Base-by-base conservation (phyloP, 2,113 vertebrate genomes). In the Saguinus midas region DNA sequence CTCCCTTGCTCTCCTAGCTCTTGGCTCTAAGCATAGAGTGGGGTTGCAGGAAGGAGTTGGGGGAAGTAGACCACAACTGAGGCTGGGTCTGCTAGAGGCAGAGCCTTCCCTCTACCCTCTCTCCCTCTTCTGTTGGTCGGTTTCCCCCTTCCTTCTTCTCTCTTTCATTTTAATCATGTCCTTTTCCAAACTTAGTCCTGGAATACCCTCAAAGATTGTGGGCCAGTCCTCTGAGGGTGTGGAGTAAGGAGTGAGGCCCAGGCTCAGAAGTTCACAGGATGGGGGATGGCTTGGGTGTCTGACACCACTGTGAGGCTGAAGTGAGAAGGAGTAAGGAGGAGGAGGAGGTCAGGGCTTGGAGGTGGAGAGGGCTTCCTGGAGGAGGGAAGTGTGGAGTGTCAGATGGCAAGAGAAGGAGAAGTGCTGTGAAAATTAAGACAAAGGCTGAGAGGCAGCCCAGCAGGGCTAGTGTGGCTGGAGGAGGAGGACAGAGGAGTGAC, bases 41-140 rank as follows among this genome's bases (percentile, higher is more conserved):
- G 61, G 52, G 35, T n/a, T 21, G 48, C 58, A 57, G 40, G 83
- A 84, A 92, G 73, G 66, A 52, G 13, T 52, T 6, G 12, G 57
- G 55, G 14, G n/a, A 61, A 83, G n/a, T 29, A 8, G 29, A 4
- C n/a, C 68, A 48, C 0, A 20, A 8, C 50, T 80, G 84, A 66
- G 95, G 52, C 61, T 72, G 52, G 68, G 75, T 80, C 29, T 75
- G 93, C 78, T 87, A 52, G 13, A 40, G 70, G 61, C 55, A 90
- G 10, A 76, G 27, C 8, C 73, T 87, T 20, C 23, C 45, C 23
- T 79, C 70, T 20, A 18, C 21, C 73, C 20, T 64, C 57, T 75
- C 75, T 93, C 97, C 89, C 96, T 96, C 97, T 95, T 92, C 91
- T 92, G 64, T 66, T 96, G 95, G 94, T 97, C 23, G 27, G 27